Evolutionary conservation across 1,140 invertebrate species (phyloP).

Genomic region (Anastatus disparis): DNA sequence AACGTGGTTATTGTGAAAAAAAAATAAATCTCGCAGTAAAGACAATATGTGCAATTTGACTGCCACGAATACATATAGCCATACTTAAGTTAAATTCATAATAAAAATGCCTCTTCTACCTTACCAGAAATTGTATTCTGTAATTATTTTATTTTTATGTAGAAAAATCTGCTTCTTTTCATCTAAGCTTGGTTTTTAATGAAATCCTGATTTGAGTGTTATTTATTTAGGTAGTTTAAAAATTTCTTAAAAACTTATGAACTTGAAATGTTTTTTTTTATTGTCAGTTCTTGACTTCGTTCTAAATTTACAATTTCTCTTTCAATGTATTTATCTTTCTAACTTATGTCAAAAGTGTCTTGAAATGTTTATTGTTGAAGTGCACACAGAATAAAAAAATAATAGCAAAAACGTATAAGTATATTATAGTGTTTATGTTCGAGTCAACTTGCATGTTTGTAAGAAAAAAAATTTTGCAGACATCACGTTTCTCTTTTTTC

Average conservation of each 20-base stretch:
- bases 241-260: constrained; percentile 1
- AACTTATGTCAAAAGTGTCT: neutral
- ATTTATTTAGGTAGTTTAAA: neutral
- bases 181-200: neutral
- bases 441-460: constrained; percentile 34
- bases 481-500: constrained; percentile 19
- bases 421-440: constrained; percentile 1
- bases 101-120: neutral
- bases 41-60: constrained; percentile 33
- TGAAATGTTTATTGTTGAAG: neutral
- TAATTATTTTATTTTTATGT: neutral
- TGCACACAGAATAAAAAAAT: neutral
- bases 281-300: constrained; percentile 22
- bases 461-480: constrained; percentile 21
- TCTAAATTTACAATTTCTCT: constrained; percentile 17
- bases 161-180: neutral
- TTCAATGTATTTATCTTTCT: neutral
- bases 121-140: neutral
- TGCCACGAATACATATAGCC: no score
- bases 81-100: neutral
- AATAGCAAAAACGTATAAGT: neutral
- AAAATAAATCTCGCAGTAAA: constrained; percentile 25
- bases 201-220: neutral
- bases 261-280: constrained; percentile 25
- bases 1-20: constrained; percentile 30